These are phyloP conservation scores for Pseudoatta argentina DNA, from an alignment of 1,140 invertebrate genomes.

Conservation along the genomic window DNA sequence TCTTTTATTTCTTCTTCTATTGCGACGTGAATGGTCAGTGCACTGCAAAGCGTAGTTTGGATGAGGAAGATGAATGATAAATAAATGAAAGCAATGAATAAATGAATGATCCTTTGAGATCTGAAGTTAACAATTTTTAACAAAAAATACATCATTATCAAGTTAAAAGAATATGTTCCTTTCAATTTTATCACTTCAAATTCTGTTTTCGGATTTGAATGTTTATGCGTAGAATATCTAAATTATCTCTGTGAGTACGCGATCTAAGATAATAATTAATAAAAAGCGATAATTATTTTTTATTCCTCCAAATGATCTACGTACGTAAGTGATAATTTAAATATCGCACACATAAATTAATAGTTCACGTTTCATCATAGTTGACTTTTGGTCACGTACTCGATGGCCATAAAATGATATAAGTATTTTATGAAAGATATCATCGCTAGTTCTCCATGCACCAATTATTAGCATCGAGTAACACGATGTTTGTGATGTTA, in stretches of 20 bases:
- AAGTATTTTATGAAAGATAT: slow-evolving; percentile 32
- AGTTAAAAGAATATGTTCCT: no score
- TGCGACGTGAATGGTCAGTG: not conserved
- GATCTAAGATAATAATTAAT: slow-evolving; percentile 18
- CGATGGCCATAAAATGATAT: not conserved
- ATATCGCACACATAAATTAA: slow-evolving; percentile 32
- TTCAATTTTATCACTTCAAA: no score
- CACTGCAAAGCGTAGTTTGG: not conserved
- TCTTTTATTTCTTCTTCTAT: not conserved
- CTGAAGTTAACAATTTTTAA: no score
- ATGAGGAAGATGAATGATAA: not conserved
- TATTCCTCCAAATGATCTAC: not conserved
- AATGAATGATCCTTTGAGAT: no score
- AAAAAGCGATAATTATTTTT: not conserved
- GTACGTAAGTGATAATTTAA: slow-evolving; percentile 32
- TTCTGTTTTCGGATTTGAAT: no score
- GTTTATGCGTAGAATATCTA: not conserved
- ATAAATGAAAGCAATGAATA: no score
- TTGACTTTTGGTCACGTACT: slow-evolving; percentile 15
- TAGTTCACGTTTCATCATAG: not conserved
- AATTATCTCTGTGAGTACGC: slow-evolving; percentile 31
- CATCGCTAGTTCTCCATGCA: not conserved
- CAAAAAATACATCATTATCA: no score
- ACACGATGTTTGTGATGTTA: not conserved
- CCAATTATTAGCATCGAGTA: slow-evolving; percentile 4